Evolutionary conservation across 2,888 invertebrate genomes (phyloP), one percentile per base, ranked within the genome.

Genomic region (Xanthia icteritia): DNA sequence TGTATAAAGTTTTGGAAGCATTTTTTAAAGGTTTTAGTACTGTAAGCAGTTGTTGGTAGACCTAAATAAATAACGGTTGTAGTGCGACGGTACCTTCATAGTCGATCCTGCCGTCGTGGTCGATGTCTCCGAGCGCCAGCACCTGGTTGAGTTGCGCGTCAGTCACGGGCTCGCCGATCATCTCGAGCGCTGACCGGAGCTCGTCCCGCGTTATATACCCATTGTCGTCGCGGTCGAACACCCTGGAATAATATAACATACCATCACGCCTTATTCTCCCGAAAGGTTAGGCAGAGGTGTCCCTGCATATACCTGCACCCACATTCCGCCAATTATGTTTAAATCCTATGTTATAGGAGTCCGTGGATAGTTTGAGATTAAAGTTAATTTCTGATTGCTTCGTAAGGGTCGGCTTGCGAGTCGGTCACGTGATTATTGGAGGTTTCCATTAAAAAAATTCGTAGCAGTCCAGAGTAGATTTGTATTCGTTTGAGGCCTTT

Each of bases 171-270:
- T 98, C 98, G 42, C 98, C 98, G 89, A 98, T 98, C 97, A 98
- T 98, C 94, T 98, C 98, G 96, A 98, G 97, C n/a, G 98, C 98
- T 75, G 97, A 97, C 90, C 97, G 97, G 67, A 98, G 95, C 94
- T 98, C 98, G 92, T 98, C 98, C 90, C 97, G 97, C 61, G 98
- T 98, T 93, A 99, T 99, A 94, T 98, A 99, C 54, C 99, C 99
- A 94, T 99, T 99, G 91, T 98, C 98, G 92, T 99, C 99, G 78
- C 98, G 97, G 96, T 99, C 99, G 93, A 99, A 99, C 73, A 98
- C 99, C 93, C 98, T 97, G 92, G 0, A 91, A 90, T 27, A 66
- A 31, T 5, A 51, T 67, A 36, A 36, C n/a, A 11, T n/a, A 56
- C n/a, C 6, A 36, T 60, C 17, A 60, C 5, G 36, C 4, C 6